Conservation (phyloP, 2,797 vertebrate species). For the Caiman crocodilus region DNA sequence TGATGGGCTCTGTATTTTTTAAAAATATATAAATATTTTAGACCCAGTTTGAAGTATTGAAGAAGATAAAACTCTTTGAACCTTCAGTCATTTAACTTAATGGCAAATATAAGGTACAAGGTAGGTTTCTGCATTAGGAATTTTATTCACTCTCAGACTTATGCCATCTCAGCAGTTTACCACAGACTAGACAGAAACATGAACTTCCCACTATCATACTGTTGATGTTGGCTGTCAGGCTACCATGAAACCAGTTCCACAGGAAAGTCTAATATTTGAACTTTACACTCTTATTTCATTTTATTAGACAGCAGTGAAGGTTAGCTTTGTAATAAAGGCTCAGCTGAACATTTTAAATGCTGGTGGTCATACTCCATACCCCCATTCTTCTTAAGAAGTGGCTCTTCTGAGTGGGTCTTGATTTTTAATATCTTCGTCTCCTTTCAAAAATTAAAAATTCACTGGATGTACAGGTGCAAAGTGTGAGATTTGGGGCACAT, state of each 20-base stretch:
- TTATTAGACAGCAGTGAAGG: conserved; percentile 78
- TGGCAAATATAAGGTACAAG: background rate
- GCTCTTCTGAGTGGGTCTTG: background rate
- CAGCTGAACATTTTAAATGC: conserved; percentile 17
- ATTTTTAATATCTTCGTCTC: background rate
- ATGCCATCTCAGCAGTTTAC: conserved; percentile 73
- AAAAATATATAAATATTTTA: background rate
- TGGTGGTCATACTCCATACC: background rate
- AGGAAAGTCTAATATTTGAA: conserved; percentile 89
- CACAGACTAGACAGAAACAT: conserved; percentile 83
- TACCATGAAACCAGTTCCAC: conserved; percentile 77
- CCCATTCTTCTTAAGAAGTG: background rate
- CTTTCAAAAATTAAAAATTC: background rate
- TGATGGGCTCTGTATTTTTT: background rate
- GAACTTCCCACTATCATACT: conserved; percentile 69
- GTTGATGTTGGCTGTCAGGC: conserved; percentile 81
- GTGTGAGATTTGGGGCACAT: background rate
- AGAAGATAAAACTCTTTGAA: conserved; percentile 7
- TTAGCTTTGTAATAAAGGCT: conserved; percentile 35
- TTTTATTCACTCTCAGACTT: conserved; percentile 62
- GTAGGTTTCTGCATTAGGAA: conserved; percentile 29
- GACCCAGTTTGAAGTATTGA: background rate
- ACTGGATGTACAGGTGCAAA: conserved; percentile 2
- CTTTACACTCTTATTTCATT: conserved; percentile 83
- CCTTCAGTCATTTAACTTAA: conserved; percentile 15